Base-by-base conservation (phyloP, 2,113 vertebrate genomes). In the Junco hyemalis region DNA sequence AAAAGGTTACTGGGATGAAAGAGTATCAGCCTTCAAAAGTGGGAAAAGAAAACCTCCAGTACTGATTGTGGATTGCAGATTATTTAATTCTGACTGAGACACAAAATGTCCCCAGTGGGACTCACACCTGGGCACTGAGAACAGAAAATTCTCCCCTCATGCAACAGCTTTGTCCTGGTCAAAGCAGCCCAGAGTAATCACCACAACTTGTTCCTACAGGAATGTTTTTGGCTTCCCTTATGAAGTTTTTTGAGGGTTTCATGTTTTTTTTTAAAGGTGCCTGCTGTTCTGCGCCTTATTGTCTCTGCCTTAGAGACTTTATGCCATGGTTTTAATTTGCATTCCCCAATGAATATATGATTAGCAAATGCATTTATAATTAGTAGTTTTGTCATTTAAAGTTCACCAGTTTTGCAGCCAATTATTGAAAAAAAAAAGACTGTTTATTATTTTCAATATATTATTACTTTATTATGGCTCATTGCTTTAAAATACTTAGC, bases 391-490 rank as follows among this genome's bases (percentile, higher is more conserved):
- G 96, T 97, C 97, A 98, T 95, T 96, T 98, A 96, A 98, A 94
- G 96, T 97, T 97, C 96, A 97, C 71, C 86, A 93, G 94, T 92
- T 97, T 95, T 93, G 87, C 92, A 97, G 94, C 97, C 97, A 97
- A 98, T 98, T 98, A 98, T 97, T 98, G 78, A 8, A 21, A 60
- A 77, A 94, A 96, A 97, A 97, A 97, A 95, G 97, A 76, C 96
- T 97, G 97, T 98, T 98, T 97, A 98, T 97, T 98, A 98, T 98
- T 98, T 97, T 97, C 96, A 97, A 96, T 98, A 97, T 97, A 98
- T 97, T 97, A 98, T 98, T 97, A 98, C 96, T 98, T 97, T 98
- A 97, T 98, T 97, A 98, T 97, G 98, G 97, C 97, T 98, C 98
- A 98, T 98, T 98, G 98, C 97, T 97, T 97, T 98, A 98, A 98